Percentiles rank a stretch among this genome's conserved stretches.
Conservation (phyloP, 30 jellyfish, hydroid and myxozoan species). For the Pelagia noctiluca region DNA sequence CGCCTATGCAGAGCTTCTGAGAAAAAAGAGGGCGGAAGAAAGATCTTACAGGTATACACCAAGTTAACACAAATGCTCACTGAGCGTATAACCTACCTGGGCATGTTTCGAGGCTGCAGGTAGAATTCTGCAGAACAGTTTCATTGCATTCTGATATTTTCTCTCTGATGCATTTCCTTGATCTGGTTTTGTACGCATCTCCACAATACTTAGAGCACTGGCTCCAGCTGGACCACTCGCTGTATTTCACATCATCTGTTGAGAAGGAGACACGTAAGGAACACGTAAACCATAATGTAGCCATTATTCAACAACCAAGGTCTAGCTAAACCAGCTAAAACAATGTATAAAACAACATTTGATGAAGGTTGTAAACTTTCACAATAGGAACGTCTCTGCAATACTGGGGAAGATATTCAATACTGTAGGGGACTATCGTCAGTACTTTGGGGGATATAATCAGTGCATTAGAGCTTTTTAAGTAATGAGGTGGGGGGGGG, state of each 20-base stretch:
- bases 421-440: neutral
- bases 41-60: too few species aligned
- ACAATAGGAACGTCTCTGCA: neutral
- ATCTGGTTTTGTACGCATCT: conserved; percentile 48
- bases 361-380: neutral
- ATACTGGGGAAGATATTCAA: neutral
- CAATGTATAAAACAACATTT: neutral
- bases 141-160: conserved; percentile 36
- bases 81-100: conserved; percentile 40
- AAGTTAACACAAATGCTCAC: neutral
- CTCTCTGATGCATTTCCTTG: conserved; percentile 9
- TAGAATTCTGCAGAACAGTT: conserved; percentile 16
- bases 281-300: neutral
- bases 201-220: conserved; percentile 57
- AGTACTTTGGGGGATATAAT: too few species aligned
- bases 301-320: neutral
- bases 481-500: too few species aligned
- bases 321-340: neutral
- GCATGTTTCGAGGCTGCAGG: conserved; percentile 39
- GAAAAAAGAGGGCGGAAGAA: neutral
- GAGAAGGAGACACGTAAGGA: neutral
- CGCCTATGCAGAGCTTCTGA: neutral
- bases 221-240: conserved; percentile 73
- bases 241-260: conserved; percentile 36
- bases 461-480: too few species aligned